phyloP scores from a whole-genome alignment of 2,888 invertebrate genomes.

The Sepioteuthis lessoniana region DNA sequence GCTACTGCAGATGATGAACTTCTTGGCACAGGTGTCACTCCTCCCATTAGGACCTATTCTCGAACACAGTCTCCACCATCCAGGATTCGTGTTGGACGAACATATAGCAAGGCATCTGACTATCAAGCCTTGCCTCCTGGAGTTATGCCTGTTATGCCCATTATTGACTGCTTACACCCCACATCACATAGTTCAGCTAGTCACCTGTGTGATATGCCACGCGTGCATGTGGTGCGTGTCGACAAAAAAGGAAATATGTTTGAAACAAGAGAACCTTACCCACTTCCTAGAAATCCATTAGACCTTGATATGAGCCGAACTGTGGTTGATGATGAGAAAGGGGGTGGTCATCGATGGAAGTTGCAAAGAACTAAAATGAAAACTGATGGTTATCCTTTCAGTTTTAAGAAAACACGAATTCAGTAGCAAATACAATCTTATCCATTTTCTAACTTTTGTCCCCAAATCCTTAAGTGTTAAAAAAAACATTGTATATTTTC shows the following conservation, averaged over 20 bases:
- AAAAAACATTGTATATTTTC: neutral
- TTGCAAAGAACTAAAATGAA: constrained; percentile 45
- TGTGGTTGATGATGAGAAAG: constrained; percentile 43
- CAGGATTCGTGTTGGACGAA: constrained; percentile 42
- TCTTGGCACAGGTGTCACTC: neutral
- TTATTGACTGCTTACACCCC: constrained; percentile 36
- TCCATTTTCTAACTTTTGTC: neutral
- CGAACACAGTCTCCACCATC: constrained; percentile 44
- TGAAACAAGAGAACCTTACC: constrained; percentile 37
- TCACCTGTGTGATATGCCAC: constrained; percentile 43
- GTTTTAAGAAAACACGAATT: constrained; percentile 46
- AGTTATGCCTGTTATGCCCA: constrained; percentile 35
- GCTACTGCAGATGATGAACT: constrained; percentile 38
- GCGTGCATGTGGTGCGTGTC: constrained; percentile 45
- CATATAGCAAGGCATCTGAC: constrained; percentile 42
- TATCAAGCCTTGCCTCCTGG: constrained; percentile 41
- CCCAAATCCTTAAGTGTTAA: neutral
- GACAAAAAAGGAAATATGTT: constrained; percentile 46
- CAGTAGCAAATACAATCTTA: constrained; percentile 20
- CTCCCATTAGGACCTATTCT: constrained; percentile 38
- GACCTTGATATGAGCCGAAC: neutral
- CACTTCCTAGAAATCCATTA: constrained; percentile 13
- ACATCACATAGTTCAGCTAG: constrained; percentile 38
- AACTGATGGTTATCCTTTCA: constrained; percentile 48
- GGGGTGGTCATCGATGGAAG: constrained; percentile 43